Evolutionary conservation across 2,113 vertebrate species (phyloP), one percentile per base, ranked within the genome.

Genomic region (Dolichotis patagonum): DNA sequence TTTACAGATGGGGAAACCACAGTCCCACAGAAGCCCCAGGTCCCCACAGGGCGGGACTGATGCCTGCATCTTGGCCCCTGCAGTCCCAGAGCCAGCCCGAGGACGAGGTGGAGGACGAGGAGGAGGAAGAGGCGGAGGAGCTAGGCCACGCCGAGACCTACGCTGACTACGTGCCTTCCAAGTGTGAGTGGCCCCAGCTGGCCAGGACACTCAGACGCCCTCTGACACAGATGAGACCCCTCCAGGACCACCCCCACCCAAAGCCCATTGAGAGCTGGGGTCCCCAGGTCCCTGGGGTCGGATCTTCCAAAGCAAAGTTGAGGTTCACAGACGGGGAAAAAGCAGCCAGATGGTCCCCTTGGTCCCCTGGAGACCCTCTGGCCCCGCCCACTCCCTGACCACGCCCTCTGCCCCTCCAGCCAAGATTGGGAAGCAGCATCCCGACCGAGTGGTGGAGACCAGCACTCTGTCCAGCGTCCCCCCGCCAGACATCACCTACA

Each of bases 381-480:
- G 46, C 77, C 46, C 22, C 7, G 2, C 32, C n/a, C 56, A 11
- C 12, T 5, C 49, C 63, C 43, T 32, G 16, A 69, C 9, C 10
- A 1, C 2, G 20, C 65, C 17, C 77, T 80, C 0, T 20, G 3
- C 75, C 58, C 0, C 96, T 78, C 22, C 97, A 99, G 99, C 99
- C 96, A 99, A 99, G 96, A 98, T 99, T 49, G 99, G 99, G 96
- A 99, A 99, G 97, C 99, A 99, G 90, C 99, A 99, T 97, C 99
- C 99, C 0, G 99, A 99, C 98, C 99, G 99, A 0, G 99, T 99
- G 91, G 99, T 99, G 82, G 99, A 99, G 97, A 99, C 99, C 0
- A 99, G 99, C 98, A 99, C 99, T 0, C 98, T 99, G 6, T 99
- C 99, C 97, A 99, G 99, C 0, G 99, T 99, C 17, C 99, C 99